Evolutionary conservation across 2,888 invertebrate genomes (phyloP), one percentile per base, ranked within the genome.

Genomic region (Lycophotia porphyrea): DNA sequence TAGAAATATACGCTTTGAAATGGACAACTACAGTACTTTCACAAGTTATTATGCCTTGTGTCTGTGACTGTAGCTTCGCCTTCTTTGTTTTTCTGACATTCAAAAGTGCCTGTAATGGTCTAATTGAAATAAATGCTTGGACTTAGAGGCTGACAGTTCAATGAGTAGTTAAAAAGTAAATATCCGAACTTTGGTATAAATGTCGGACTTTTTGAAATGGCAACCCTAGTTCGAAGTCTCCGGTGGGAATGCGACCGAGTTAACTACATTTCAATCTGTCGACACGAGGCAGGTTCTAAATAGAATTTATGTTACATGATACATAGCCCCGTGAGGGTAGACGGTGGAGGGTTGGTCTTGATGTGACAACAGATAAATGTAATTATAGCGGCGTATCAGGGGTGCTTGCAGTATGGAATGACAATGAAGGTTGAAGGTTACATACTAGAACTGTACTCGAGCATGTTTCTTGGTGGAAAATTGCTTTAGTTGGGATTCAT

Each of bases 211-310:
- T 39, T 18, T n/a, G 15, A 8, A 63, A n/a, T 63, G 39, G 42
- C 18, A 39, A 39, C 63, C 63, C 42, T 63, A n/a, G n/a, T 63
- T 42, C 8, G 8, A 63, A 63, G 39, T 73, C 42, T 65, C 85
- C 74, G n/a, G 49, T 39, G 85, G 83, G 78, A 76, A 81, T 69
- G 58, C 31, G 60, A 71, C 66, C 66, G 61, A 49, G 68, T 78
- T 81, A 85, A 87, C 81, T 77, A 84, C 49, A 77, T 80, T 87
- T 81, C 80, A 85, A 87, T 86, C 76, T 82, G 47, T 60, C 60
- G 64, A 73, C 78, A 75, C 74, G 72, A 80, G 64, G 27, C 47
- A 76, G 65, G 44, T 61, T 74, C 74, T 67, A 77, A 84, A 81
- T 84, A 49, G 58, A 84, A 76, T 81, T 84, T 73, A 60, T 76